phyloP scores from a whole-genome alignment of 1,140 invertebrate species.

The Drosophila tsacasi region DNA sequence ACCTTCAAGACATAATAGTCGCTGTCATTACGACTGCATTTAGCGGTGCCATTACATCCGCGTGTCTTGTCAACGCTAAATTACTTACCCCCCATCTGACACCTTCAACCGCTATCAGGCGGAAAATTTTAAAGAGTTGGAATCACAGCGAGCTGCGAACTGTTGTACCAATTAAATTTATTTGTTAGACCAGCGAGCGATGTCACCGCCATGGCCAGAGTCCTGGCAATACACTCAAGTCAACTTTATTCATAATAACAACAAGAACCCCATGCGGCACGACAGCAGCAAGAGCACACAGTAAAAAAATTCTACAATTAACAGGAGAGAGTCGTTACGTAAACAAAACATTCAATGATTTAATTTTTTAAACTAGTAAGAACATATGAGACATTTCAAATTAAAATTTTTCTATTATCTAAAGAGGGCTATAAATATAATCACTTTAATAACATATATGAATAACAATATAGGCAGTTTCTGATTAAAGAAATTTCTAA shows the following conservation, averaged over 20 bases:
- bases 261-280: conserved; percentile 34
- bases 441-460: not conserved
- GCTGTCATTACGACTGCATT: conserved; percentile 25
- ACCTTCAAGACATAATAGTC: conserved; percentile 24
- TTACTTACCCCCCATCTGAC: conserved; percentile 33
- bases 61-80: conserved; percentile 18
- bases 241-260: conserved; percentile 71
- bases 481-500: not conserved
- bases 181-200: conserved; percentile 57
- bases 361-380: not conserved
- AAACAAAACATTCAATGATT: not conserved
- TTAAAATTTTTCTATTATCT: not conserved
- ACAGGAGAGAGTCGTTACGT: no score
- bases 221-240: conserved; percentile 65
- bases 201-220: conserved; percentile 47
- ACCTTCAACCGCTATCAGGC: conserved; percentile 21
- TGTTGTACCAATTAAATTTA: conserved; percentile 74
- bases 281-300: conserved; percentile 13
- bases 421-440: not conserved
- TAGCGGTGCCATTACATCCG: conserved; percentile 37
- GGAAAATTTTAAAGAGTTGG: conserved; percentile 47
- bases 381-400: not conserved
- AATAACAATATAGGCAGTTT: not conserved
- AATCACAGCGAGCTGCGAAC: conserved; percentile 12
- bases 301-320: not conserved